Evolutionary conservation across 2,888 invertebrate species (phyloP), one percentile per base, ranked within the genome.

Genomic region (Venustoraphidia nigricollis): DNA sequence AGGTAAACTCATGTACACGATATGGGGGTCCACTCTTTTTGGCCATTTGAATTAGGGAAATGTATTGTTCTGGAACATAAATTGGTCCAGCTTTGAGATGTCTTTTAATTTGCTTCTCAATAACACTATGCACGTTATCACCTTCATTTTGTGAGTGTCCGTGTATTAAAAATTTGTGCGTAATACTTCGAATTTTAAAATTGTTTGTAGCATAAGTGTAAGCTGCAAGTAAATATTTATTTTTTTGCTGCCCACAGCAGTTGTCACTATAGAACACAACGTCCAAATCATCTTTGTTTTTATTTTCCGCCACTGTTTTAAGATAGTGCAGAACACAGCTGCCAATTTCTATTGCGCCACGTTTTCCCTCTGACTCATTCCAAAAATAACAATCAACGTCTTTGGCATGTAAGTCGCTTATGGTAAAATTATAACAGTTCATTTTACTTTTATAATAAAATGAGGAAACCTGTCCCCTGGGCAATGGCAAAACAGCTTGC

Each of bases 211-310:
- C n/a, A n/a, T n/a, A n/a, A 40, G 54, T 50, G 49, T 55, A 55
- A 34, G 43, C 46, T 8, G 53, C 50, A 14, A 56, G 17, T 11
- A 56, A 34, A 42, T 46, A 56, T 44, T 55, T 52, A 44, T 53
- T 54, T 55, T 56, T 43, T 56, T 57, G 53, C 45, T 60, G 59
- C 10, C 59, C 59, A 41, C 56, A 56, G 46, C 59, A 60, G 48
- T 60, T 60, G 46, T 60, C 60, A 27, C 57, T 58, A 52, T 59
- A 60, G 50, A 60, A 59, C 44, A 55, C 57, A 35, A 57, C 48
- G 34, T 53, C 50, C 17, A 51, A 45, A 43, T 53, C 46, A 44
- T 49, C 41, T n/a, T n/a, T n/a, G n/a, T n/a, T n/a, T n/a, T n/a
- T n/a, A n/a, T n/a, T n/a, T n/a, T n/a, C n/a, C n/a, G n/a, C n/a